Conservation (phyloP, 2,888 invertebrate genomes). For the Agonum fuliginosum region DNA sequence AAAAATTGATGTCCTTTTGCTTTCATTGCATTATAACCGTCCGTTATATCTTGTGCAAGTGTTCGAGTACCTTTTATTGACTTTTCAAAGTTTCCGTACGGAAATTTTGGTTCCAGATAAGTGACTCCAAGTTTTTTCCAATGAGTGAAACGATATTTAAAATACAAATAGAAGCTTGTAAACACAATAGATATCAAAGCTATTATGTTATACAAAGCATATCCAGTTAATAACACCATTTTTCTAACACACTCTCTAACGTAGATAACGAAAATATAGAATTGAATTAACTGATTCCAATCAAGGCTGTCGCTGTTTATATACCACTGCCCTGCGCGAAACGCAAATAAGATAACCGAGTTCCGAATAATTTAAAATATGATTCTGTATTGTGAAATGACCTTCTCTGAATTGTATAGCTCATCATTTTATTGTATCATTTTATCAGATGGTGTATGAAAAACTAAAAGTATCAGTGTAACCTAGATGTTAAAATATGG, state of each 20-base stretch:
- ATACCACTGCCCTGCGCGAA: too few relatives aligned
- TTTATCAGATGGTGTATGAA: too few relatives aligned
- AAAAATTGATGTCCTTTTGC: slow-evolving; percentile 58
- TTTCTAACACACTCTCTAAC: neutral
- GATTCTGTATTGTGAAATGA: too few relatives aligned
- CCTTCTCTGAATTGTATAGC: too few relatives aligned
- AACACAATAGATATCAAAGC: neutral
- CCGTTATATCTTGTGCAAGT: slow-evolving; percentile 28
- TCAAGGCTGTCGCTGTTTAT: too few relatives aligned
- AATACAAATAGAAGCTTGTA: slow-evolving; percentile 45
- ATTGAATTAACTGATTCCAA: too few relatives aligned
- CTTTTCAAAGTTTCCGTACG: slow-evolving; percentile 56
- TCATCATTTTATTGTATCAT: too few relatives aligned
- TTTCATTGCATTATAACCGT: slow-evolving; percentile 60
- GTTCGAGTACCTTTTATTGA: slow-evolving; percentile 7
- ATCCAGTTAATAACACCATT: neutral
- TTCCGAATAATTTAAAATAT: too few relatives aligned
- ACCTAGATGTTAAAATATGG: too few relatives aligned
- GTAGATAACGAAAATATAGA: neutral
- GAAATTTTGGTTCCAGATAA: slow-evolving; percentile 50
- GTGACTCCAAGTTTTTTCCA: slow-evolving; percentile 58
- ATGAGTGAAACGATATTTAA: slow-evolving; percentile 57
- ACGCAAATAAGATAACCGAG: too few relatives aligned
- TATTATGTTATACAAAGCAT: neutral
- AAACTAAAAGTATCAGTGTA: too few relatives aligned